A percentile compares a stretch with the other conserved stretches of the same genome.
These are phyloP conservation scores for Platyrinchus mystaceus DNA, from an alignment of 2,797 vertebrate genomes.

Conservation along the genomic window DNA sequence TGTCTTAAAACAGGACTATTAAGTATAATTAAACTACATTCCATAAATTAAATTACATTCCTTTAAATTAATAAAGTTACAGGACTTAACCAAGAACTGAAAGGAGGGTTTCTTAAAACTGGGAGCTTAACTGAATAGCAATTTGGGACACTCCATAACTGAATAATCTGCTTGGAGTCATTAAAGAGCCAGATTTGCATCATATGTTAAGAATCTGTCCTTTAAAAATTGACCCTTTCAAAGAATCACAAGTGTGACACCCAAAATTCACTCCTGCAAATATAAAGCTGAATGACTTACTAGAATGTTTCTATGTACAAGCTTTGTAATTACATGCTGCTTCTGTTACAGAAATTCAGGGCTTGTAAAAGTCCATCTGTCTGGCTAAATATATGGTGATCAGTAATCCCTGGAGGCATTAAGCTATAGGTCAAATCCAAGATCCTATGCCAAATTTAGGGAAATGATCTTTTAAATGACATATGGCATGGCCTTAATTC, in stretches of 20 bases:
- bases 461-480: constrained; percentile 36
- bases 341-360: background rate
- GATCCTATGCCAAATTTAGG: constrained; percentile 13
- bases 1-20: background rate
- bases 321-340: background rate
- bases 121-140: background rate
- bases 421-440: constrained; percentile 8
- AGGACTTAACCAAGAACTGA: background rate
- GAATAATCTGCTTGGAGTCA: background rate
- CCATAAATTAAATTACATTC: background rate
- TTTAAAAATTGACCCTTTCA: background rate
- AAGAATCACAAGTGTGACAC: background rate
- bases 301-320: background rate
- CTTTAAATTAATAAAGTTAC: background rate
- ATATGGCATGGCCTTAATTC: constrained; percentile 2
- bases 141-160: background rate
- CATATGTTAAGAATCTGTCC: background rate
- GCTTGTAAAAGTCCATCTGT: constrained; percentile 26
- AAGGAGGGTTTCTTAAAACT: background rate
- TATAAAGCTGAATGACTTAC: background rate
- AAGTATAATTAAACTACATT: background rate
- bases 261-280: background rate
- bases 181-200: background rate
- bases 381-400: constrained; percentile 25
- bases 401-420: constrained; percentile 5